phyloP scores from a whole-genome alignment of 2,888 invertebrate genomes.

The Proisotoma minuta region DNA sequence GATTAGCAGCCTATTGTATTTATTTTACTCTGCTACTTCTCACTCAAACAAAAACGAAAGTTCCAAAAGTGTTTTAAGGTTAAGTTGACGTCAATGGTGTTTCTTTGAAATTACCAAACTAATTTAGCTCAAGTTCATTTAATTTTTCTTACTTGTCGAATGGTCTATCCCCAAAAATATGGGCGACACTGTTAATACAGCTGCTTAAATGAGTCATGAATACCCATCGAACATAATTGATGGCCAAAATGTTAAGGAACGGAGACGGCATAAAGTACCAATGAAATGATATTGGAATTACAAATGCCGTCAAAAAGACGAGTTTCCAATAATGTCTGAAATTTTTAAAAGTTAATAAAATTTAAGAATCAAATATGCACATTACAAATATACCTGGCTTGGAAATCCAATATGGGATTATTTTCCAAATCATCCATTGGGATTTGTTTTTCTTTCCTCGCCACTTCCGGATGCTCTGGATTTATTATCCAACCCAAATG shows the following conservation, averaged over 20 bases:
- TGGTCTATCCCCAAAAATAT: neutral
- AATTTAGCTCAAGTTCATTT: too few relatives aligned
- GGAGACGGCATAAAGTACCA: neutral
- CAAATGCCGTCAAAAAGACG: neutral
- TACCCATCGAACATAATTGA: neutral
- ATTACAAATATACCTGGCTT: neutral
- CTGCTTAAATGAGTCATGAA: neutral
- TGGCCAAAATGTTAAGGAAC: neutral
- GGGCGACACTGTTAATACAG: constrained; percentile 4
- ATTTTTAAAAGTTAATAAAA: neutral
- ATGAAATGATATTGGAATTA: neutral
- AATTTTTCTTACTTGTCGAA: constrained; percentile 6
- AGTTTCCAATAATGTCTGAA: neutral
- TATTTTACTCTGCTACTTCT: too few relatives aligned
- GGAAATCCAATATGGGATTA: neutral
- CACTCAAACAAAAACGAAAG: too few relatives aligned
- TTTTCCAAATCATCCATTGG: constrained; percentile 1
- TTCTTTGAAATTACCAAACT: too few relatives aligned
- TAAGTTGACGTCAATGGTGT: too few relatives aligned
- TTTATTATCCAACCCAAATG: neutral
- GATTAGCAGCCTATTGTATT: too few relatives aligned
- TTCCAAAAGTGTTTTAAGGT: too few relatives aligned
- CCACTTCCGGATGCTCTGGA: constrained; percentile 4
- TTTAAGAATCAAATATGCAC: neutral
- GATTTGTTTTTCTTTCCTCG: neutral